phyloP scores from a whole-genome alignment of 2,888 invertebrate species.

The Metalampra italica region DNA sequence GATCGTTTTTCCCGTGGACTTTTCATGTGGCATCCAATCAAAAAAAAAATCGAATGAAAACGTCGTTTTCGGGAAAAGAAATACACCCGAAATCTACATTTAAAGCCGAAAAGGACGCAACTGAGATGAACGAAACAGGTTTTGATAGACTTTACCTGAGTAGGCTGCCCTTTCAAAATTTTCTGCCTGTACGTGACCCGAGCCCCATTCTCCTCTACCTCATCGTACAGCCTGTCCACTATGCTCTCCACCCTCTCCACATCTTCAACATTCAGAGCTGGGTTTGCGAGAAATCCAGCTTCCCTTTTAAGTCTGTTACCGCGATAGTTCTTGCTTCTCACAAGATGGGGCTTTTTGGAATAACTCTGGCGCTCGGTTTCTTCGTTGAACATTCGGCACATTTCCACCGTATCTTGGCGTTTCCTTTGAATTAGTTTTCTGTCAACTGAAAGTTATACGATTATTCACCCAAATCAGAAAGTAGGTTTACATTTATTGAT shows the following conservation, averaged over 20 bases:
- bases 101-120: no score
- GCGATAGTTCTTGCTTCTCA: background rate
- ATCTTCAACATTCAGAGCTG: conserved; percentile 31
- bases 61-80: no score
- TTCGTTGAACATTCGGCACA: conserved; percentile 55
- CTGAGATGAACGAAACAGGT: no score
- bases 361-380: conserved; percentile 30
- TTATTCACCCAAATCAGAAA: background rate
- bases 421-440: conserved; percentile 48
- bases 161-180: conserved; percentile 10
- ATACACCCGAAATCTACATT: no score
- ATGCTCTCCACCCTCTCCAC: conserved; percentile 46
- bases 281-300: conserved; percentile 16
- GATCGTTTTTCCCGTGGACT: no score
- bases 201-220: conserved; percentile 39
- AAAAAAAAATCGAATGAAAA: no score
- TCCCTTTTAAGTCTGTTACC: background rate
- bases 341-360: background rate
- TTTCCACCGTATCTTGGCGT: conserved; percentile 60
- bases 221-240: conserved; percentile 59
- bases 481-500: no score
- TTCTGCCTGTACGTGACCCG: conserved; percentile 38
- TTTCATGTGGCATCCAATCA: no score
- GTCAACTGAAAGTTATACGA: conserved; percentile 37
- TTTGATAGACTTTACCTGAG: no score